phyloP scores from a whole-genome alignment of 2,113 vertebrate species.

The Pluvianellus socialis region DNA sequence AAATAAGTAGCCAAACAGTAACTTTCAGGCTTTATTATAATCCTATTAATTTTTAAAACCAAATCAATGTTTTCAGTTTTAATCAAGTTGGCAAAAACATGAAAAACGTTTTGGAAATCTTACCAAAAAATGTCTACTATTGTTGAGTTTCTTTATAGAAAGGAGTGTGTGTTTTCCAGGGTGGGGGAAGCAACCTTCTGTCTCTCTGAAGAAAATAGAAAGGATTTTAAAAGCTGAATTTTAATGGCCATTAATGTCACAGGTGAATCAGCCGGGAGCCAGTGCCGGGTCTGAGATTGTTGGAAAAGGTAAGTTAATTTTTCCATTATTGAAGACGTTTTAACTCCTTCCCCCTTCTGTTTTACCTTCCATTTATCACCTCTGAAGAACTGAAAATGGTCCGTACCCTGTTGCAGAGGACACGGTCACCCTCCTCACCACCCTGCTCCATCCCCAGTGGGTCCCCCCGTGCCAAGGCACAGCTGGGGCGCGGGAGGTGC shows the following conservation, averaged over 20 bases:
- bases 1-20: neutral
- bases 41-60: neutral
- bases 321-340: neutral
- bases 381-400: neutral
- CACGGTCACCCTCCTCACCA: rapidly evolving
- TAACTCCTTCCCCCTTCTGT: neutral
- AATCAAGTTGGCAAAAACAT: neutral
- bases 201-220: neutral
- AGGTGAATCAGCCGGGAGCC: neutral
- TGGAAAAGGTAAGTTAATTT: neutral
- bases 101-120: neutral
- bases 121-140: neutral
- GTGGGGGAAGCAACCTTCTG: neutral
- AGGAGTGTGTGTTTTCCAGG: neutral
- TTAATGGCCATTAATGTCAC: neutral
- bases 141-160: neutral
- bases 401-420: rapidly evolving
- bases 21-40: neutral
- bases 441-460: neutral
- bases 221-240: neutral
- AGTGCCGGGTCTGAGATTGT: neutral
- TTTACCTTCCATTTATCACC: neutral
- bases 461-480: neutral
- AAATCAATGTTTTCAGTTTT: neutral
- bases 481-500: neutral